phyloP scores from a whole-genome alignment of 1,140 invertebrate genomes.

The Heliconius congener region DNA sequence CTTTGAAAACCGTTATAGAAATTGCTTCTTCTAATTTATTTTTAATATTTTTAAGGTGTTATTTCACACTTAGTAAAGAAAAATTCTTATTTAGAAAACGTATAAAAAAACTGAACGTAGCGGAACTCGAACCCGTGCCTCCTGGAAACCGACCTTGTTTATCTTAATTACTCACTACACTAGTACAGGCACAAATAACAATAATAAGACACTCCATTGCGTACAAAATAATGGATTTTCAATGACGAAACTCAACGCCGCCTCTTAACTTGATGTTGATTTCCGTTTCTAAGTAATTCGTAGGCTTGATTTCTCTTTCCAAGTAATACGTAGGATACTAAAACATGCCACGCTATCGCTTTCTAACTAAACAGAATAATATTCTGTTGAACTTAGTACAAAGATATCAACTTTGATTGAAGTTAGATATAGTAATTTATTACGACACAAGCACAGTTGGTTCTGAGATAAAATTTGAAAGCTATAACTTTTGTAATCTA shows the following conservation, averaged over 20 bases:
- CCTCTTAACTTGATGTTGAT: neutral
- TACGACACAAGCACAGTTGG: conserved; percentile 8
- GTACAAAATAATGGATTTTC: neutral
- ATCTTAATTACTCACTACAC: too few species aligned
- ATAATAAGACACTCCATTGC: neutral
- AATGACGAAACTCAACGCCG: neutral
- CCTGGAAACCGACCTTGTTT: too few species aligned
- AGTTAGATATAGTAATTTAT: conserved; percentile 6
- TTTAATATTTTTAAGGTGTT: too few species aligned
- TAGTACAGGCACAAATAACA: too few species aligned
- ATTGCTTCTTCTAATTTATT: too few species aligned
- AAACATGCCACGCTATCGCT: neutral
- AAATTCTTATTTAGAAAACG: too few species aligned
- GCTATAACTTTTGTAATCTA: conserved; percentile 45
- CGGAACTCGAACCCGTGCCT: too few species aligned
- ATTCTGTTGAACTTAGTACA: neutral
- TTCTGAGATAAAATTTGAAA: conserved; percentile 30
- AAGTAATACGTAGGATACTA: neutral
- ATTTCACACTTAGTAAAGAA: too few species aligned
- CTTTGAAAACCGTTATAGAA: too few species aligned
- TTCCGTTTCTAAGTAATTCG: neutral
- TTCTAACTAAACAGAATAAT: neutral
- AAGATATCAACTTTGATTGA: neutral
- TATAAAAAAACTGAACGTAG: too few species aligned
- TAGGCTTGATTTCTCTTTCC: neutral